These are phyloP conservation scores for Corythornis vintsioides DNA, from an alignment of 2,113 vertebrate genomes.

Conservation along the genomic window DNA sequence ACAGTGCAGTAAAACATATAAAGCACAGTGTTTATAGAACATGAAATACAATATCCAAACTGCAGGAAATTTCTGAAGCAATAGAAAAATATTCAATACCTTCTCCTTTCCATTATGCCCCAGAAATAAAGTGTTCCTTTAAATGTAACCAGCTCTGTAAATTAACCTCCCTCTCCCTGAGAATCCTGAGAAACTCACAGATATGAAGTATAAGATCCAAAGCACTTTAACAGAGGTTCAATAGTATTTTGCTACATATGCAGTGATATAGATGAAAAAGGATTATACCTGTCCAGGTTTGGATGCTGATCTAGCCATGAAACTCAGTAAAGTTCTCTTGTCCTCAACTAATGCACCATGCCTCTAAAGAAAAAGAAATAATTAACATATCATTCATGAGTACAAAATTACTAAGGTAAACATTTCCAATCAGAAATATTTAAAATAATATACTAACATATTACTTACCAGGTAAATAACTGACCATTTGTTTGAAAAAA, in stretches of 20 bases:
- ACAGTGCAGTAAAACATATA: background rate
- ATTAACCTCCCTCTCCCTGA: background rate
- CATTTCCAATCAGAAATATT: slow-evolving; percentile 40
- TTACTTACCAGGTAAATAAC: slow-evolving; percentile 35
- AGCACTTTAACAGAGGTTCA: background rate
- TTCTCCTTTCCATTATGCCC: background rate
- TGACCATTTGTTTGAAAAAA: background rate
- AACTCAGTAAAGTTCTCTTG: slow-evolving; percentile 73
- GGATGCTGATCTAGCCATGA: slow-evolving; percentile 65
- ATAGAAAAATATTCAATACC: background rate
- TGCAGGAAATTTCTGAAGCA: background rate
- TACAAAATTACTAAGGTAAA: slow-evolving; percentile 26
- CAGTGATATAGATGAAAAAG: background rate
- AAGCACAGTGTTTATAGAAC: background rate
- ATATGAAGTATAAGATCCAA: background rate
- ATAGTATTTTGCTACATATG: background rate
- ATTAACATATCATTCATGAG: slow-evolving; percentile 35
- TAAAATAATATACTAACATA: slow-evolving; percentile 25
- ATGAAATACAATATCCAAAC: background rate
- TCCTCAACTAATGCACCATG: slow-evolving; percentile 81
- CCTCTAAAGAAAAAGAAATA: slow-evolving; percentile 75
- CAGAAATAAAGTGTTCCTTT: background rate
- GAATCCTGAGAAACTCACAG: background rate
- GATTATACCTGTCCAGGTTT: slow-evolving; percentile 81
- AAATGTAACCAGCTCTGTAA: background rate